Evolutionary conservation across 1,140 invertebrate species (phyloP).

Genomic region (Zaprionus nigranus): DNA sequence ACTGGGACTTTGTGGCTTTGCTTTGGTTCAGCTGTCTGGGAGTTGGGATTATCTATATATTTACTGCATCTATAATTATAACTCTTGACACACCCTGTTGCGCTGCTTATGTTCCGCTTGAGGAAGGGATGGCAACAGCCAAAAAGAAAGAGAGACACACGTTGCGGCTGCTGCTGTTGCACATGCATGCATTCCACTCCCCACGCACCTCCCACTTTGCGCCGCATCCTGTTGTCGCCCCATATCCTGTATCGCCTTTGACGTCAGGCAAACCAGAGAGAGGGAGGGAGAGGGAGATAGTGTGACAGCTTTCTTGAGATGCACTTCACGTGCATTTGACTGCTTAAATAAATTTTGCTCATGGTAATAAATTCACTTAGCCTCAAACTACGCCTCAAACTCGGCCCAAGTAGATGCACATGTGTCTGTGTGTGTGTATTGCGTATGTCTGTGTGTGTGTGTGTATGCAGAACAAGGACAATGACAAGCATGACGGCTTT

Average conservation of each 20-base stretch:
- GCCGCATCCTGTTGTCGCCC: conserved; percentile 8
- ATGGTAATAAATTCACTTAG: conserved; percentile 82
- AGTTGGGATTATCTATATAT: neutral
- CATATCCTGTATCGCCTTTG: conserved; percentile 32
- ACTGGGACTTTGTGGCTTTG: neutral
- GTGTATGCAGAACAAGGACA: conserved; percentile 42
- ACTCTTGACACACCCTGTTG: neutral
- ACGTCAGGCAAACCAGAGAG: conserved; percentile 39
- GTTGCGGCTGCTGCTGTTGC: conserved; percentile 43
- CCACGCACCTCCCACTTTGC: neutral
- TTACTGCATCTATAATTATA: neutral
- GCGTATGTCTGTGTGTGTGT: conserved; percentile 4
- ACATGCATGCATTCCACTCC: neutral
- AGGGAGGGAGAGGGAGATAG: neutral
- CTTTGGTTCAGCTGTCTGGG: neutral
- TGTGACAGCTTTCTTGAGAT: conserved; percentile 78
- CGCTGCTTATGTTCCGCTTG: neutral
- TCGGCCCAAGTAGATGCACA: neutral
- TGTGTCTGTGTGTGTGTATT: neutral
- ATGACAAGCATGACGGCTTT: conserved; percentile 63
- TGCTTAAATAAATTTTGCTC: conserved; percentile 81
- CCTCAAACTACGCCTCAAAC: conserved; percentile 63
- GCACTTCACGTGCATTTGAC: conserved; percentile 82
- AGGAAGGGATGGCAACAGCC: neutral
- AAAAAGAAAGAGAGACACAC: conserved; percentile 32